phyloP scores from a whole-genome alignment of 1,140 invertebrate genomes.

The Chironomus striatipennis region DNA sequence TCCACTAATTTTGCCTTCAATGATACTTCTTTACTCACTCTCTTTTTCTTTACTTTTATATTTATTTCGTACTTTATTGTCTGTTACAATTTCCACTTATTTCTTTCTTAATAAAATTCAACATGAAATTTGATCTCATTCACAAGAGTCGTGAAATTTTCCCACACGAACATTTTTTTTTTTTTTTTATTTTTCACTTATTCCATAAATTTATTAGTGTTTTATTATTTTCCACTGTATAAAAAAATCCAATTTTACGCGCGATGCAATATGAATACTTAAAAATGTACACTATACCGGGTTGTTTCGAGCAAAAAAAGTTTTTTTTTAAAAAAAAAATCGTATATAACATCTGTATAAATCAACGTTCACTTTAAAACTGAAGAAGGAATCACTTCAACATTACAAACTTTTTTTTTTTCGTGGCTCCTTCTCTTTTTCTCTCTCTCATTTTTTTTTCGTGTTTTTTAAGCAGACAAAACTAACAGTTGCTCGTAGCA shows the following conservation, averaged over 20 bases:
- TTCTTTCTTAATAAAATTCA: not conserved
- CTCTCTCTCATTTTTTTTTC: not conserved
- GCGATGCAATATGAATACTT: not conserved
- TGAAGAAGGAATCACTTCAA: conserved; percentile 17
- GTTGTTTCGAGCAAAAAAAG: not conserved
- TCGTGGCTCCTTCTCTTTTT: conserved; percentile 4
- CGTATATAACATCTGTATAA: not conserved
- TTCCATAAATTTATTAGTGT: not conserved
- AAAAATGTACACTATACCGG: conserved; percentile 3
- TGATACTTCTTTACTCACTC: not conserved
- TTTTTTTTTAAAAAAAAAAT: not conserved
- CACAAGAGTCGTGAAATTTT: conserved; percentile 18
- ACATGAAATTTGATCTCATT: conserved; percentile 8
- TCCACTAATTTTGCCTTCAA: not conserved
- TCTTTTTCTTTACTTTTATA: too few relatives aligned
- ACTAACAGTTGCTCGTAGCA: not conserved
- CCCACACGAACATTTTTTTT: conserved; percentile 5
- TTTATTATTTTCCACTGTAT: not conserved
- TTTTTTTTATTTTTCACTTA: not conserved
- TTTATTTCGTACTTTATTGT: not conserved
- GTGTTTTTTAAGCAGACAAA: not conserved
- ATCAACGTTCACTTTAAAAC: conserved; percentile 17
- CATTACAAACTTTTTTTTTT: conserved; percentile 15
- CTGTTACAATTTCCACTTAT: conserved; percentile 10
- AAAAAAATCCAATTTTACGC: not conserved